phyloP scores from a whole-genome alignment of 2,797 vertebrate genomes.

The Muscicapa striata region DNA sequence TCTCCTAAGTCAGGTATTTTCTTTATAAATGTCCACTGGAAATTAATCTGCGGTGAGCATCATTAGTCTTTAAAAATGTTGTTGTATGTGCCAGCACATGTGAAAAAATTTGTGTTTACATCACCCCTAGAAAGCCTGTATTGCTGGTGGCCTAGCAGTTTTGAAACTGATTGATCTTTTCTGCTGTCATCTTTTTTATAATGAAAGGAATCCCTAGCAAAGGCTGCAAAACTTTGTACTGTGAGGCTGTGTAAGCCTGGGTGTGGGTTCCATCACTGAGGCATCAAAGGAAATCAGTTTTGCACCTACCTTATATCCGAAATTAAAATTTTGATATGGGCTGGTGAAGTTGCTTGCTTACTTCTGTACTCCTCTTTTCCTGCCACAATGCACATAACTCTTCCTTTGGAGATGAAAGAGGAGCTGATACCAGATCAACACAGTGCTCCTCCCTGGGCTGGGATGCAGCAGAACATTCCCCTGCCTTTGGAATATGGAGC shows the following conservation, averaged over 20 bases:
- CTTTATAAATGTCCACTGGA: not conserved
- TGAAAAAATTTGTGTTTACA: not conserved
- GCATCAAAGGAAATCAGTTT: not conserved
- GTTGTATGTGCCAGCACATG: not conserved
- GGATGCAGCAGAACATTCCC: not conserved
- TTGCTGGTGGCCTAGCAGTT: not conserved
- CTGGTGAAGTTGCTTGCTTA: not conserved
- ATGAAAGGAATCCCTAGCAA: not conserved
- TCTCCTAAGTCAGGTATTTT: not conserved
- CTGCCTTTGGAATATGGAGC: not conserved
- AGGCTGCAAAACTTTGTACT: not conserved
- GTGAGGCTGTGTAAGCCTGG: not conserved
- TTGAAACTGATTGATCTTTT: not conserved
- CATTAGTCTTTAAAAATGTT: not conserved
- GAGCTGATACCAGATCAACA: not conserved
- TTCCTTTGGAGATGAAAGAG: not conserved
- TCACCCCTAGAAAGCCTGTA: not conserved
- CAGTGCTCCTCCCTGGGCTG: not conserved
- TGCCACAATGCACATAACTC: not conserved
- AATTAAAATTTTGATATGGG: not conserved
- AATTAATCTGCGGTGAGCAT: not conserved
- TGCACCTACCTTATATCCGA: not conserved
- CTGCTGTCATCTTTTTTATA: not conserved
- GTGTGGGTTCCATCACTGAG: not conserved
- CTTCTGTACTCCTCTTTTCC: not conserved